These are phyloP conservation scores for Engraulis encrasicolus DNA, from an alignment of 2,113 vertebrate genomes.

Conservation along the genomic window DNA sequence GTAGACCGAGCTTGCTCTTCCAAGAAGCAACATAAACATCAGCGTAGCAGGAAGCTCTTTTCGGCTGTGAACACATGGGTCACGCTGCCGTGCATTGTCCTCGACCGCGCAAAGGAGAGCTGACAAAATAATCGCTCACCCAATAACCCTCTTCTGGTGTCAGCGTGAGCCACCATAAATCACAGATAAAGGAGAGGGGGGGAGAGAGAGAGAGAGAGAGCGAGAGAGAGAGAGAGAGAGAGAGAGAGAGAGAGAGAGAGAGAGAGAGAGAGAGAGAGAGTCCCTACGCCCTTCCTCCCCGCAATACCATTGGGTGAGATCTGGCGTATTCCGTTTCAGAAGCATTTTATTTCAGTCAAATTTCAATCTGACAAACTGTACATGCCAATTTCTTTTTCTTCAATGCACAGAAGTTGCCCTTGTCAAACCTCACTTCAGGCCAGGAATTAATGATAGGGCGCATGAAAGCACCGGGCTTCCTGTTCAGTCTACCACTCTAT, in stretches of 20 bases:
- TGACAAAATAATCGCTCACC: not conserved
- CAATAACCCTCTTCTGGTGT: not conserved
- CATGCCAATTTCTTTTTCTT: not conserved
- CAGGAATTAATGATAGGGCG: constrained; percentile 57
- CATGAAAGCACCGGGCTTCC: constrained; percentile 43
- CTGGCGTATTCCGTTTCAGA: not conserved
- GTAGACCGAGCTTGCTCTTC: not conserved
- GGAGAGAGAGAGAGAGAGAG: no score
- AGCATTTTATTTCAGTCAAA: constrained; percentile 17
- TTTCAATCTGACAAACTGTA: not conserved
- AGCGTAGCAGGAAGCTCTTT: not conserved
- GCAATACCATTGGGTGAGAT: not conserved
- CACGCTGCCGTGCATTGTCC: not conserved
- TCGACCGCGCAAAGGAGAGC: not conserved
- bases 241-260: no score
- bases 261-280: no score
- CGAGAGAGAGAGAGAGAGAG: no score
- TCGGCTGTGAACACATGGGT: not conserved
- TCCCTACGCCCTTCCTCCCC: not conserved
- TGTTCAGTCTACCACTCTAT: constrained; percentile 48
- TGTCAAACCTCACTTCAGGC: constrained; percentile 49
- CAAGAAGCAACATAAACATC: not conserved
- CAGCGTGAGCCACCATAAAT: not conserved
- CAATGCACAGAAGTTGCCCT: not conserved
- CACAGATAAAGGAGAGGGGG: not conserved